phyloP scores from a whole-genome alignment of 92 coral and sea anemone species.

The Hydrozoanthus gracilis region DNA sequence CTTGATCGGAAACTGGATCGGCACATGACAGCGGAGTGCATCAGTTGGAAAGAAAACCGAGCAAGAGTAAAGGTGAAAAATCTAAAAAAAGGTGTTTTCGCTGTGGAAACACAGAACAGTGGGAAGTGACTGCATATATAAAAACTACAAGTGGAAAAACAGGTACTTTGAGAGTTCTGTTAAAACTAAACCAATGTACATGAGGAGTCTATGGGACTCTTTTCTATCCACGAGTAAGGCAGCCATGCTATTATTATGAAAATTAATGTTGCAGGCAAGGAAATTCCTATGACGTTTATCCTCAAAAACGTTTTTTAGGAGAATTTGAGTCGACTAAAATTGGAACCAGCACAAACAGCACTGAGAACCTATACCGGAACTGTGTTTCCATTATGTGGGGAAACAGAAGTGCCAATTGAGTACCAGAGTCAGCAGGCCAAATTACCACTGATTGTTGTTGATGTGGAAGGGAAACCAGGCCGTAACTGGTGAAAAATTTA shows the following conservation, averaged over 20 bases:
- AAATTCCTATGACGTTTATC: background rate
- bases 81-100: background rate
- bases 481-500: background rate
- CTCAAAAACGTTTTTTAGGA: background rate
- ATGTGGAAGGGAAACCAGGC: conserved; percentile 7
- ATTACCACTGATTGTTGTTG: background rate
- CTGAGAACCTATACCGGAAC: conserved; percentile 5
- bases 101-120: background rate
- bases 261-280: background rate
- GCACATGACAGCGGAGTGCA: background rate
- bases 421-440: background rate
- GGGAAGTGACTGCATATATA: background rate
- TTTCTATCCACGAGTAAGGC: background rate
- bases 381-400: conserved; percentile 9
- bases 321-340: background rate
- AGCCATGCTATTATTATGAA: background rate
- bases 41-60: background rate
- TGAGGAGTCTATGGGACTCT: background rate
- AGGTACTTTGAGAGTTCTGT: conserved; percentile 1
- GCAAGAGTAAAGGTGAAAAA: background rate
- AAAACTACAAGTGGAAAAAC: background rate
- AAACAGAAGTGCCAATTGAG: conserved; percentile 1
- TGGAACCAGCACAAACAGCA: background rate
- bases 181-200: background rate
- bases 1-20: conserved; percentile 22